phyloP scores from a whole-genome alignment of 2,888 invertebrate genomes.

The Aricia artaxerxes region DNA sequence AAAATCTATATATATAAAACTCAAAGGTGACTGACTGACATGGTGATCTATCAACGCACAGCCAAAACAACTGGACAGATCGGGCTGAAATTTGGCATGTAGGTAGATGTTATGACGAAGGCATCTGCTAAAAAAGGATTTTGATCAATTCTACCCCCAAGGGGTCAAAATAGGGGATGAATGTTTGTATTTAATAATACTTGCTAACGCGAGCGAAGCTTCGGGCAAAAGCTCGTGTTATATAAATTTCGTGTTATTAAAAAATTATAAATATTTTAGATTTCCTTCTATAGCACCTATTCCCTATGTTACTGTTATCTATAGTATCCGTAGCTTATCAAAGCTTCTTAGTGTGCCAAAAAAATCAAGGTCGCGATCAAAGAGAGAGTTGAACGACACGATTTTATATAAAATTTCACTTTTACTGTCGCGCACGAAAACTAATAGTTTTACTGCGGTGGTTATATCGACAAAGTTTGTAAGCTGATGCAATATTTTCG shows the following conservation, averaged over 20 bases:
- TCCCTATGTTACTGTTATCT: not conserved
- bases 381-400: slow-evolving; percentile 44
- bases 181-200: too few relatives aligned
- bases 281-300: not conserved
- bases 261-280: not conserved
- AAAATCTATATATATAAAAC: not conserved
- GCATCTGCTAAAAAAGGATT: too few relatives aligned
- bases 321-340: not conserved
- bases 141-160: too few relatives aligned
- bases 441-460: not conserved
- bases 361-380: slow-evolving; percentile 45
- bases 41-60: too few relatives aligned
- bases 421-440: slow-evolving; percentile 36
- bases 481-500: not conserved
- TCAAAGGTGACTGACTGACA: too few relatives aligned
- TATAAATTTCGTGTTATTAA: not conserved
- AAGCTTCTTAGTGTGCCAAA: slow-evolving; percentile 42
- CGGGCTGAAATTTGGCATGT: too few relatives aligned
- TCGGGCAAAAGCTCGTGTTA: not conserved
- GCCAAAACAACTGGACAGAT: too few relatives aligned
- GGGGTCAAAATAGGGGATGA: too few relatives aligned
- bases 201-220: too few relatives aligned
- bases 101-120: too few relatives aligned
- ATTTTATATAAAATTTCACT: slow-evolving; percentile 43
- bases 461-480: not conserved